Conservation (phyloP, 2,888 invertebrate genomes). For the Ceraclea dissimilis region DNA sequence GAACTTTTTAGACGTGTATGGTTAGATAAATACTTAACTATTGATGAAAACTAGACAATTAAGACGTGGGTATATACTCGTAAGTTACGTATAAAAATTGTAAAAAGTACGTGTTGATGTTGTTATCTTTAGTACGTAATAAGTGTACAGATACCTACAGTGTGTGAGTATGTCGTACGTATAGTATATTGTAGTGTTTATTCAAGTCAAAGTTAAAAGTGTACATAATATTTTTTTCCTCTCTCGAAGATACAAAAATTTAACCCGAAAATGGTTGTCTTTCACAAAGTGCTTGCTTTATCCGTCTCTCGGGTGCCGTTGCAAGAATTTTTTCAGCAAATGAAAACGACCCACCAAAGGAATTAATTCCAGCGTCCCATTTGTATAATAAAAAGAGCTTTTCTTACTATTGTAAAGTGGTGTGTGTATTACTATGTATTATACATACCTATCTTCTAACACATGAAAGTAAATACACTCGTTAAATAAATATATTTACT, state of each 20-base stretch:
- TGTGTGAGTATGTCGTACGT: too few relatives aligned
- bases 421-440: background rate
- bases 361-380: conserved; percentile 22
- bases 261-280: conserved; percentile 23
- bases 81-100: too few relatives aligned
- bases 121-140: too few relatives aligned
- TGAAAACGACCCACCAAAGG: conserved; percentile 23
- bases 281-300: conserved; percentile 24
- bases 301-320: conserved; percentile 22
- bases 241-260: conserved; percentile 14
- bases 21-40: too few relatives aligned
- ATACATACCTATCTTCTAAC: background rate
- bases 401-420: conserved; percentile 15
- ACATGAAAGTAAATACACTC: background rate
- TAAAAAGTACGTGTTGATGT: too few relatives aligned
- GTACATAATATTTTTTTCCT: background rate
- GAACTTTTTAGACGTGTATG: too few relatives aligned
- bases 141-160: too few relatives aligned
- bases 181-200: background rate
- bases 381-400: conserved; percentile 19
- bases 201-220: background rate
- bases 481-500: too few relatives aligned
- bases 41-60: too few relatives aligned
- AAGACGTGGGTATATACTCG: too few relatives aligned
- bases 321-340: conserved; percentile 22